Conservation (phyloP, 2,888 invertebrate genomes). For the Candidula unifasciata region DNA sequence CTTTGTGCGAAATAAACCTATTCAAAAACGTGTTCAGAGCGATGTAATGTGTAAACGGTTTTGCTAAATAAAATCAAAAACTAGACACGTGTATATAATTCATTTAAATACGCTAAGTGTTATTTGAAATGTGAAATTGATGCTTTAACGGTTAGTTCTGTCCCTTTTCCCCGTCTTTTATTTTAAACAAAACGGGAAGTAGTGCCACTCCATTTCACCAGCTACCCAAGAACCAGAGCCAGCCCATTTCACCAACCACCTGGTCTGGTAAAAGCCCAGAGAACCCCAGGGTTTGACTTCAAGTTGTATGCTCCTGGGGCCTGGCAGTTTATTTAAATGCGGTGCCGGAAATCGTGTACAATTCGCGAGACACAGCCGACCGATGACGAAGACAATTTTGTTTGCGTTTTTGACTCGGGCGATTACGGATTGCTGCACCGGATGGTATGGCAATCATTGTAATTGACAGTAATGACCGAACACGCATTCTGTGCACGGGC, state of each 20-base stretch:
- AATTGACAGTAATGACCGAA: too few relatives aligned
- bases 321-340: constrained; percentile 11
- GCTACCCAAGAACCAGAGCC: background rate
- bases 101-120: constrained; percentile 36
- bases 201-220: background rate
- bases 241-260: background rate
- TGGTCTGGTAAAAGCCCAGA: background rate
- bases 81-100: constrained; percentile 40
- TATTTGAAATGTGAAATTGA: constrained; percentile 26
- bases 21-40: background rate
- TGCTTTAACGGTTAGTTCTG: background rate
- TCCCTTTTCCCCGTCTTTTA: background rate
- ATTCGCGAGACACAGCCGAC: background rate
- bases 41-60: constrained; percentile 20
- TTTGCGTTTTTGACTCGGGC: background rate
- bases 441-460: background rate
- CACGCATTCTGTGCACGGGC: too few relatives aligned
- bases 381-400: background rate
- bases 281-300: background rate
- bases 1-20: background rate
- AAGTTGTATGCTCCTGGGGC: background rate
- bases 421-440: background rate
- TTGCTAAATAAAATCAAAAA: constrained; percentile 22
- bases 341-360: constrained; percentile 9
- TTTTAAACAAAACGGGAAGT: background rate